phyloP scores from a whole-genome alignment of 92 coral and sea anemone genomes.

The Palythoa caribaeorum region DNA sequence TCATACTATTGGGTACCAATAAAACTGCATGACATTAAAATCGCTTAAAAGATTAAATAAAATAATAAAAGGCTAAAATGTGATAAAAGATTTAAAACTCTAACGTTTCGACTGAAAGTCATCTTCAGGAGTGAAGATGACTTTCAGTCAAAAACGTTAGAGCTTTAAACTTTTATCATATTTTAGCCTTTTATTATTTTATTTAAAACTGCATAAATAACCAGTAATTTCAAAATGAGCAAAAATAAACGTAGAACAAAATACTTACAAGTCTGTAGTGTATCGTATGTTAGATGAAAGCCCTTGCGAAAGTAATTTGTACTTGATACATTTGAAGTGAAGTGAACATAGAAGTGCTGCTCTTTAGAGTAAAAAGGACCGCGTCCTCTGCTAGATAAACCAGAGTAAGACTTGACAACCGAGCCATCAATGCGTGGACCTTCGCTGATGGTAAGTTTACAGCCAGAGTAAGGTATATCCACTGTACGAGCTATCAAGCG shows the following conservation, averaged over 20 bases:
- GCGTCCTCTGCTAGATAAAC: neutral
- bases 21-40: too few relatives aligned
- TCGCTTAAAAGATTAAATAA: too few relatives aligned
- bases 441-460: constrained; percentile 24
- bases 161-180: too few relatives aligned
- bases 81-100: too few relatives aligned
- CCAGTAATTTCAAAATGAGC: too few relatives aligned
- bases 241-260: neutral
- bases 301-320: neutral
- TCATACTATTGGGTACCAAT: too few relatives aligned
- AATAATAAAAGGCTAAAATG: too few relatives aligned
- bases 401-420: constrained; percentile 1
- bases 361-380: constrained; percentile 17
- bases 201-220: too few relatives aligned
- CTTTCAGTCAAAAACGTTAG: too few relatives aligned
- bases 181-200: too few relatives aligned
- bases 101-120: too few relatives aligned
- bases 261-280: constrained; percentile 25
- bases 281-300: constrained; percentile 22
- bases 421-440: neutral
- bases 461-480: neutral
- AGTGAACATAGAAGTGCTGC: constrained; percentile 5
- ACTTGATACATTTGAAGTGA: neutral
- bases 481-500: neutral
- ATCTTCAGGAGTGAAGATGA: too few relatives aligned